Base-by-base conservation (phyloP, 1,140 invertebrate species). In the Pseudomyrmex pallidus region DNA sequence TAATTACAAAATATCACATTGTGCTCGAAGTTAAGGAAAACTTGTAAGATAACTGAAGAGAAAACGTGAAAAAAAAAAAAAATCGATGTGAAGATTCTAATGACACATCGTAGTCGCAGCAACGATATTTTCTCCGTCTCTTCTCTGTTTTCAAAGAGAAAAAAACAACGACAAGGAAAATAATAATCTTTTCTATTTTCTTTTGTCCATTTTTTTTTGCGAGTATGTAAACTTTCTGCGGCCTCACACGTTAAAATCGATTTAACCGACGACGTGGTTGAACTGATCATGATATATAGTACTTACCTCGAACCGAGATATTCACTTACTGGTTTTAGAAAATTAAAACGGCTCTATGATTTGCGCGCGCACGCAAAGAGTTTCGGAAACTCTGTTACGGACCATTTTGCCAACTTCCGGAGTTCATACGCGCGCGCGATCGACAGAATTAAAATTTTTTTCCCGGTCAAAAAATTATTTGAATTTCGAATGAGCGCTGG, bases 301-400 rank as follows among this genome's bases (percentile, higher is more conserved):
- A 83, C 73, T 77, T 83, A 83, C 82, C 82, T 83, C 73, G 9
- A 66, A 59, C 20, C 25, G 50, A 20, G 15, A 61, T 5, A 68
- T 59, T 83, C 20, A 12, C 12, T 59, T 25, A 50, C 50, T 77
- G 59, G 50, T 35, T 35, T 70, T 64, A 54, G 13, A 4, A 83
- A 80, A 61, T 80, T 50, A 61, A 80, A 61, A 80, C 59, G 54
- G 20, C 66, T 50, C 20, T 59, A n/a, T 52, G 64, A 57, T 57
- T 56, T 57, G 35, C 35, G 20, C 64, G 35, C 64, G 15, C 54
- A 9, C 48, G n/a, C 25, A 54, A 13, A 52, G 15, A 44, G 12
- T 67, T 20, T 25, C 22, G 17, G 15, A 44, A 76, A 20, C 15
- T 44, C 46, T 20, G 5, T 25, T 35, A 63, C 57, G 25, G 25